Conservation (phyloP, 1,140 invertebrate species). For the Bombus cullumanus region DNA sequence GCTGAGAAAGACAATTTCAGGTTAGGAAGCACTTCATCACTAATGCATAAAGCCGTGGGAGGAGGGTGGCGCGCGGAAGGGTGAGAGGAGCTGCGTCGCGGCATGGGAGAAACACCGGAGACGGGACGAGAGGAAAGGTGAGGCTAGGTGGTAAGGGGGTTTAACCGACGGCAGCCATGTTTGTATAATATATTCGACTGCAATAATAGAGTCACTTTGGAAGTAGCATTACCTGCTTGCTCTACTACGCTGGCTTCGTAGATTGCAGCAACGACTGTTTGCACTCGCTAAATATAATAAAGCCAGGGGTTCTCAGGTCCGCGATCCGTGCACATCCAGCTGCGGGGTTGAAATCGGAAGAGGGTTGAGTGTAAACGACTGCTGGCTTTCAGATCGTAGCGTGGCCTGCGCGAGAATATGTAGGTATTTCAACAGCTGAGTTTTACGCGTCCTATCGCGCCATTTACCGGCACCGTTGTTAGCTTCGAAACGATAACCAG, state of each 20-base stretch:
- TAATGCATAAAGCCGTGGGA: slow-evolving; percentile 66
- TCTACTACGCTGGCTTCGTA: slow-evolving; percentile 54
- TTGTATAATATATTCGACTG: slow-evolving; percentile 73
- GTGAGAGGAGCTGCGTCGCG: not conserved
- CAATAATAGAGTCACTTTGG: slow-evolving; percentile 72
- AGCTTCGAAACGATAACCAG: slow-evolving; percentile 9
- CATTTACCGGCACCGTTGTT: slow-evolving; percentile 19
- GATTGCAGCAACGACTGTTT: slow-evolving; percentile 73
- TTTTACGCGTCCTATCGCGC: not conserved
- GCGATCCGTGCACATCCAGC: not conserved
- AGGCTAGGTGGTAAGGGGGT: slow-evolving; percentile 41
- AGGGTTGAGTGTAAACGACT: not conserved
- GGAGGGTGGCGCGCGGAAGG: not conserved
- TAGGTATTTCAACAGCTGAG: not conserved
- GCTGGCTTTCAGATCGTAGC: not conserved
- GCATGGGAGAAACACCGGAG: slow-evolving; percentile 10
- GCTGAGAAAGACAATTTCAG: slow-evolving; percentile 71
- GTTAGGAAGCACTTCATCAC: slow-evolving; percentile 69
- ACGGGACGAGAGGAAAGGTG: not conserved
- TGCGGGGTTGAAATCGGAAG: not conserved
- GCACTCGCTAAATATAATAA: slow-evolving; percentile 76
- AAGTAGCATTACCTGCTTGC: slow-evolving; percentile 69
- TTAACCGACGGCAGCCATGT: slow-evolving; percentile 67
- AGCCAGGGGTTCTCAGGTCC: slow-evolving; percentile 51
- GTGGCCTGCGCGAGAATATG: not conserved